phyloP scores from a whole-genome alignment of 2,113 vertebrate species.

The Porphyrio hochstetteri region DNA sequence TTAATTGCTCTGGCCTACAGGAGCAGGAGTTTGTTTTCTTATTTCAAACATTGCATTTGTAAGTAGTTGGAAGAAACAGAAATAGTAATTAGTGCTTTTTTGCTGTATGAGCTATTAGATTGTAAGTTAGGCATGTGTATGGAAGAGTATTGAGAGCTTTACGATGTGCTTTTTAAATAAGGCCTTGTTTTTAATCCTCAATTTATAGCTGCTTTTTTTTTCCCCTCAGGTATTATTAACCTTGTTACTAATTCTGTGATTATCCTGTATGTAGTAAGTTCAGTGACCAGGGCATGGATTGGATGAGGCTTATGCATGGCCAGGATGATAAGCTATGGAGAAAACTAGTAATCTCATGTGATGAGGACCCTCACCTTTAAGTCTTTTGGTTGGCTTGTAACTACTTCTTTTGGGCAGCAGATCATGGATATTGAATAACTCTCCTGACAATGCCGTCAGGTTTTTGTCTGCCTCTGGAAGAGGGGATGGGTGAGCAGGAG shows the following conservation, averaged over 20 bases:
- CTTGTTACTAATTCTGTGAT: not conserved
- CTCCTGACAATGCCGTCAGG: not conserved
- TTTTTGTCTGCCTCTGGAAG: not conserved
- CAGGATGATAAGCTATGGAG: not conserved
- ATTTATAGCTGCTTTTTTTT: not conserved
- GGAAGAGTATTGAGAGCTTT: not conserved
- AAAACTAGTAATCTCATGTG: not conserved
- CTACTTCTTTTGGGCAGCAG: not conserved
- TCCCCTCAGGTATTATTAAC: not conserved
- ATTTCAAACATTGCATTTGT: not conserved
- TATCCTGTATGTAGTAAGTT: not conserved
- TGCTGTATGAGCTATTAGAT: not conserved
- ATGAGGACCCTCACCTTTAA: not conserved
- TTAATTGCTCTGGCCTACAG: not conserved
- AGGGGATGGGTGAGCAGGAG: not conserved
- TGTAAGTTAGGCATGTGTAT: fast-evolving
- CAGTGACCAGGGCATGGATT: not conserved
- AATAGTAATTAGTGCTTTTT: not conserved
- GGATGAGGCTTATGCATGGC: not conserved
- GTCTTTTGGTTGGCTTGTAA: not conserved
- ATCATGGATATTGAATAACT: not conserved
- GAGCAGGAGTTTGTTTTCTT: not conserved
- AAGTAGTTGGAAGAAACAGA: not conserved
- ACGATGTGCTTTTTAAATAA: not conserved
- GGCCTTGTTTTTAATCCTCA: not conserved